Evolutionary conservation across 2,888 invertebrate genomes (phyloP).

Genomic region (Pyrrhia umbra): DNA sequence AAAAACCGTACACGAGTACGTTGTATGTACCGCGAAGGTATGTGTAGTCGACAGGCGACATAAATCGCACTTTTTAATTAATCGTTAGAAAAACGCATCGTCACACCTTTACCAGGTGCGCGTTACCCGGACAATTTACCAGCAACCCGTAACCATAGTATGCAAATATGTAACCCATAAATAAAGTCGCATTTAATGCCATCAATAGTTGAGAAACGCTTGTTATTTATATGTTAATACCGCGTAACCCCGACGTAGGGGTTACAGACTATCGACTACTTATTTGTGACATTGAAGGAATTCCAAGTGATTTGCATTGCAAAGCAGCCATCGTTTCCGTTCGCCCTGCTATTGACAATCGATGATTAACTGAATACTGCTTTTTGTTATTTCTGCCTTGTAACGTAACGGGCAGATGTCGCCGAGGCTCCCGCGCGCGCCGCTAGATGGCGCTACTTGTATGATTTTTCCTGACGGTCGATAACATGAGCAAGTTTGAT

Average conservation of each 20-base stretch:
- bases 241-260: conserved; percentile 73
- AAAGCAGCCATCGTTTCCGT: conserved; percentile 77
- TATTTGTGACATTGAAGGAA: conserved; percentile 83
- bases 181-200: conserved; percentile 74
- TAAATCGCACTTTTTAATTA: conserved; percentile 23
- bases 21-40: conserved; percentile 20
- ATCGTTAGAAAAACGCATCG: conserved; percentile 49
- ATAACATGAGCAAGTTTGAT: conserved; percentile 9
- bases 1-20: conserved; percentile 26
- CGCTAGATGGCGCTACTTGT: conserved; percentile 66
- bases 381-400: conserved; percentile 74
- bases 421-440: conserved; percentile 8
- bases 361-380: conserved; percentile 79
- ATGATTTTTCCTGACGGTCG: conserved; percentile 34
- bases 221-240: conserved; percentile 88
- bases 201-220: conserved; percentile 86
- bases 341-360: conserved; percentile 79
- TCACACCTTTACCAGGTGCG: conserved; percentile 68
- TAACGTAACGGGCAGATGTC: conserved; percentile 76
- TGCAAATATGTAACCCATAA: conserved; percentile 70
- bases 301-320: conserved; percentile 84
- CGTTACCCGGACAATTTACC: conserved; percentile 60
- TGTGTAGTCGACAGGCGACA: conserved; percentile 13
- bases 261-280: conserved; percentile 69
- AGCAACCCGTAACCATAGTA: conserved; percentile 52